Evolutionary conservation across 2,797 vertebrate genomes (phyloP).

Genomic region (Enteromius anoplus): DNA sequence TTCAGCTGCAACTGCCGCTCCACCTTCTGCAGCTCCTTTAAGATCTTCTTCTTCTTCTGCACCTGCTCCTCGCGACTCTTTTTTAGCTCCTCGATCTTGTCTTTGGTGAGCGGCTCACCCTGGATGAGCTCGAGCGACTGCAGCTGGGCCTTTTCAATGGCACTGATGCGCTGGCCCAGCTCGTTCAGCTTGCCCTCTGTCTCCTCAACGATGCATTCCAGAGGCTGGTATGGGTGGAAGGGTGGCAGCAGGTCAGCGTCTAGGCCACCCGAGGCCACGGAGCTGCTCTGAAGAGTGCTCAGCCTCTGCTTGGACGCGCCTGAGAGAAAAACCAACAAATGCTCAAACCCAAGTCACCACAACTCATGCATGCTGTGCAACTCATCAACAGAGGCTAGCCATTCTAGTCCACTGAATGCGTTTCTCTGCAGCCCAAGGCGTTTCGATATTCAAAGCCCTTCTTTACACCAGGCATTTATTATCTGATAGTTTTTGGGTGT

Average conservation of each 20-base stretch:
- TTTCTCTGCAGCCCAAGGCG: background rate
- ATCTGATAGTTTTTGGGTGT: background rate
- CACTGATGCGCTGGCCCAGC: constrained; percentile 96
- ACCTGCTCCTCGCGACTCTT: constrained; percentile 95
- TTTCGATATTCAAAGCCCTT: background rate
- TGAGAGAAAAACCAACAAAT: constrained; percentile 70
- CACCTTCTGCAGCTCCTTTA: constrained; percentile 99
- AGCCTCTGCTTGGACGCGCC: constrained; percentile 94
- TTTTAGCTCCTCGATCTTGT: constrained; percentile 92
- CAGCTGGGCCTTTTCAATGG: constrained; percentile 90
- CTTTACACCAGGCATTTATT: background rate
- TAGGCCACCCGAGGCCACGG: constrained; percentile 71
- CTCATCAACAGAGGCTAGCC: background rate
- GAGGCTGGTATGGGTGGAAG: constrained; percentile 97
- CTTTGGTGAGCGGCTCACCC: constrained; percentile 91
- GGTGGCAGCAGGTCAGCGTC: constrained; percentile 93
- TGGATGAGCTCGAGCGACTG: constrained; percentile 91
- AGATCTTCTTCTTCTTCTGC: constrained; percentile 99
- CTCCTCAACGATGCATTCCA: constrained; percentile 99
- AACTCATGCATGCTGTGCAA: background rate
- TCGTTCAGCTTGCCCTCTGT: constrained; percentile 99
- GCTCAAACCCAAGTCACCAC: background rate
- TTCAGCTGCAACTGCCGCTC: constrained; percentile 99
- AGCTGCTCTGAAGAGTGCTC: constrained; percentile 89
- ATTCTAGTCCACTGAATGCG: background rate